Conservation (phyloP, 2,113 vertebrate genomes). For the Ramphastos sulfuratus region DNA sequence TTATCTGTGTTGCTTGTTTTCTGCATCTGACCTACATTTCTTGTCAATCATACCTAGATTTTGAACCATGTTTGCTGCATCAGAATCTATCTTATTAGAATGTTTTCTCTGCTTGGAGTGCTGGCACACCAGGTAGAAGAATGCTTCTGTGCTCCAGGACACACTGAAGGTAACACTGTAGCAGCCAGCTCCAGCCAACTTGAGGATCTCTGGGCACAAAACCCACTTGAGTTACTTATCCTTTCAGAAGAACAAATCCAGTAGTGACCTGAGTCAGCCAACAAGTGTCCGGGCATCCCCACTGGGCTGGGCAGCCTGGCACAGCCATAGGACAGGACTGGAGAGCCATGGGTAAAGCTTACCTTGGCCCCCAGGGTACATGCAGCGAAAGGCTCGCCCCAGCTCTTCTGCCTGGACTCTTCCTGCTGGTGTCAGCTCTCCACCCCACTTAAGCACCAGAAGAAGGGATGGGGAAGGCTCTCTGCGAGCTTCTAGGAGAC, state of each 20-base stretch:
- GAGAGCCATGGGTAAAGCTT: neutral
- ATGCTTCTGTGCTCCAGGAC: neutral
- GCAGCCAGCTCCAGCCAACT: neutral
- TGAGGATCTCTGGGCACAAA: neutral
- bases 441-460: slow-evolving; percentile 96
- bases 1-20: neutral
- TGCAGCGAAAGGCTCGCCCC: slow-evolving; percentile 94
- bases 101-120: neutral
- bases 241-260: neutral
- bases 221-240: neutral
- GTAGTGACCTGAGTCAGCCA: neutral
- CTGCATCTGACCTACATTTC: neutral
- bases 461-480: slow-evolving; percentile 85
- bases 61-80: neutral
- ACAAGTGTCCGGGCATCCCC: neutral
- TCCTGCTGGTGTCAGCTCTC: slow-evolving; percentile 93
- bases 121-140: neutral
- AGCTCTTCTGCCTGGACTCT: slow-evolving; percentile 96
- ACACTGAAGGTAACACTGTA: neutral
- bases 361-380: slow-evolving; percentile 99
- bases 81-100: neutral
- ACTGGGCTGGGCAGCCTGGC: neutral
- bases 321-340: neutral
- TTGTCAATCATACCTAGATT: neutral
- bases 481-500: slow-evolving; percentile 79